Conservation (phyloP, 2,888 invertebrate species). For the Apotomis capreana region DNA sequence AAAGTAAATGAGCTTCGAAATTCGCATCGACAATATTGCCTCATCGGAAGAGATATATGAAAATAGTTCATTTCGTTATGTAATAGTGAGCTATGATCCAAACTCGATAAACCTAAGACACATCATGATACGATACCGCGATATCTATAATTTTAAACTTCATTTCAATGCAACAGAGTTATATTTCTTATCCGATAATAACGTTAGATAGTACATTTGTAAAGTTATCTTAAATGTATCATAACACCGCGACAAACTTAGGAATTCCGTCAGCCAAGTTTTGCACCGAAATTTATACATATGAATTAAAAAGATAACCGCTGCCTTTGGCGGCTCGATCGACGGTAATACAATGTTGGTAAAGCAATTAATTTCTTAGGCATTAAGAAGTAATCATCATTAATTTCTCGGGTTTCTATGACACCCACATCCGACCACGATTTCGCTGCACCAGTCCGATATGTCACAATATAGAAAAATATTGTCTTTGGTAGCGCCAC, state of each 20-base stretch:
- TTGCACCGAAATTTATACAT: not conserved
- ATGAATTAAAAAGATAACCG: not conserved
- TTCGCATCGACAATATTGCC: slow-evolving; percentile 43
- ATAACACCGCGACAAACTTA: slow-evolving; percentile 18
- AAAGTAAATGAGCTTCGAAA: slow-evolving; percentile 34
- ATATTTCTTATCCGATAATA: not conserved
- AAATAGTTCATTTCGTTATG: slow-evolving; percentile 46
- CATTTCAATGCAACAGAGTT: not conserved
- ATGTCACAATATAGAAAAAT: slow-evolving; percentile 55
- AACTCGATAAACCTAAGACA: not conserved
- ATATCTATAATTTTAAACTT: not conserved
- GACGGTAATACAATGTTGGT: slow-evolving; percentile 24
- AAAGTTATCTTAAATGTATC: slow-evolving; percentile 9
- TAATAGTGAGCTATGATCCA: slow-evolving; percentile 44
- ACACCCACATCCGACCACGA: slow-evolving; percentile 58
- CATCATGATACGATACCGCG: not conserved
- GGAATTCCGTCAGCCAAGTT: not conserved
- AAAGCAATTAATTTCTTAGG: slow-evolving; percentile 30
- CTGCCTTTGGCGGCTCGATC: not conserved
- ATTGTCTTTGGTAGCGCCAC: slow-evolving; percentile 43
- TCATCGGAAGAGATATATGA: slow-evolving; percentile 42
- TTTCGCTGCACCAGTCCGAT: slow-evolving; percentile 51
- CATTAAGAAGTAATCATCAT: slow-evolving; percentile 44
- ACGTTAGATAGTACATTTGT: not conserved
- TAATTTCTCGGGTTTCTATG: slow-evolving; percentile 48